Conservation (phyloP, 2,888 invertebrate genomes). For the Adineta ricciae region DNA sequence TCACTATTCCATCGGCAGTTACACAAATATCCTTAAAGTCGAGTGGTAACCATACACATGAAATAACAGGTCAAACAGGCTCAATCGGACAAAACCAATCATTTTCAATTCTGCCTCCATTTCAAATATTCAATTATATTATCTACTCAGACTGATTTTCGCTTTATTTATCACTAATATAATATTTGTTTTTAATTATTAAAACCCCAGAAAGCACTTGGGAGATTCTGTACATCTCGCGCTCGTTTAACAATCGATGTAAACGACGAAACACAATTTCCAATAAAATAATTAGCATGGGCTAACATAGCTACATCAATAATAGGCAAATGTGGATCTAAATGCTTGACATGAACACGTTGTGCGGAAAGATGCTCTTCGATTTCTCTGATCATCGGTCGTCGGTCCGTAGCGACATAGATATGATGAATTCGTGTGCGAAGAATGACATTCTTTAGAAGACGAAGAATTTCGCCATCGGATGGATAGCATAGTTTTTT, state of each 20-base stretch:
- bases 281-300: slow-evolving; percentile 45
- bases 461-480: slow-evolving; percentile 40
- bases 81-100: neutral
- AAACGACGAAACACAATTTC: slow-evolving; percentile 49
- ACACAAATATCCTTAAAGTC: neutral
- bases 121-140: neutral
- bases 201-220: slow-evolving; percentile 41
- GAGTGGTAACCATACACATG: neutral
- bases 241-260: slow-evolving; percentile 44
- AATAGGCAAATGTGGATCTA: slow-evolving; percentile 45
- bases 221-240: slow-evolving; percentile 38
- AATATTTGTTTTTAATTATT: neutral
- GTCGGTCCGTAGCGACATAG: slow-evolving; percentile 46
- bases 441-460: slow-evolving; percentile 39
- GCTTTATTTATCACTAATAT: neutral
- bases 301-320: slow-evolving; percentile 45
- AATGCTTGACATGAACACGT: slow-evolving; percentile 38
- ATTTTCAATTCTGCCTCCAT: neutral
- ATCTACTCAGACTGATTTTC: neutral
- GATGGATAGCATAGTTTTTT: slow-evolving; percentile 43
- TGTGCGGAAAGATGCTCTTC: slow-evolving; percentile 38
- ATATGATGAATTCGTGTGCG: slow-evolving; percentile 39
- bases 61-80: neutral
- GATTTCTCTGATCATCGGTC: slow-evolving; percentile 41
- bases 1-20: neutral